These are phyloP conservation scores for Zoanthus sociatus DNA, from an alignment of 92 coral and sea anemone genomes.

Conservation along the genomic window DNA sequence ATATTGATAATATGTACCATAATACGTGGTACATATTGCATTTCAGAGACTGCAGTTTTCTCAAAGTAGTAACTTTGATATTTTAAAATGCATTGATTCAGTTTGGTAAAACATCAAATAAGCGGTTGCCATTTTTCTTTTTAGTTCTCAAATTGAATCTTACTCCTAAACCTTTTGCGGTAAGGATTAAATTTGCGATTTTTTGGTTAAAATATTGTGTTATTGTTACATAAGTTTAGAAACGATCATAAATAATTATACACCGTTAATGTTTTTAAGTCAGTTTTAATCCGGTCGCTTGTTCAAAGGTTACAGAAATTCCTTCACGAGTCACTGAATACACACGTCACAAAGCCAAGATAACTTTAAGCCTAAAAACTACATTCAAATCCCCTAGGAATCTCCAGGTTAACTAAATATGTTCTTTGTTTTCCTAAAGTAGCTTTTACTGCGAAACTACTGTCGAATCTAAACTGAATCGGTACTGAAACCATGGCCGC, in stretches of 20 bases:
- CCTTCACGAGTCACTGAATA: not conserved
- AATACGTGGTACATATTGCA: not conserved
- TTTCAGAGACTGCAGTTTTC: not conserved
- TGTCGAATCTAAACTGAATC: not conserved
- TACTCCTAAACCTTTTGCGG: too few relatives aligned
- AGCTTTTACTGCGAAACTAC: not conserved
- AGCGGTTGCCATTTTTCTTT: too few relatives aligned
- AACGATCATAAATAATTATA: not conserved
- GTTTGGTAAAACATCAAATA: not conserved
- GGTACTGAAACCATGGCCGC: not conserved
- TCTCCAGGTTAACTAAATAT: constrained; percentile 11
- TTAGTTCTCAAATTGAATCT: too few relatives aligned
- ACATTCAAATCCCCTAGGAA: constrained; percentile 25
- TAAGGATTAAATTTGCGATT: not conserved
- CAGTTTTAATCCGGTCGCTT: constrained; percentile 15
- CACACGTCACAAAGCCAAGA: constrained; percentile 20
- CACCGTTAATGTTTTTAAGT: not conserved
- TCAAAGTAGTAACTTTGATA: not conserved
- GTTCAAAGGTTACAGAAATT: not conserved
- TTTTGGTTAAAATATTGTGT: not conserved
- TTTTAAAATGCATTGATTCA: not conserved
- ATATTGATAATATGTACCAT: too few relatives aligned
- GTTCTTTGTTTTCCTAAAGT: not conserved
- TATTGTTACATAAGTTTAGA: not conserved
- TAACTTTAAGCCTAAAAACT: constrained; percentile 40